Base-by-base conservation (phyloP, 2,888 invertebrate species). In the Drosophila kambysellisi region DNA sequence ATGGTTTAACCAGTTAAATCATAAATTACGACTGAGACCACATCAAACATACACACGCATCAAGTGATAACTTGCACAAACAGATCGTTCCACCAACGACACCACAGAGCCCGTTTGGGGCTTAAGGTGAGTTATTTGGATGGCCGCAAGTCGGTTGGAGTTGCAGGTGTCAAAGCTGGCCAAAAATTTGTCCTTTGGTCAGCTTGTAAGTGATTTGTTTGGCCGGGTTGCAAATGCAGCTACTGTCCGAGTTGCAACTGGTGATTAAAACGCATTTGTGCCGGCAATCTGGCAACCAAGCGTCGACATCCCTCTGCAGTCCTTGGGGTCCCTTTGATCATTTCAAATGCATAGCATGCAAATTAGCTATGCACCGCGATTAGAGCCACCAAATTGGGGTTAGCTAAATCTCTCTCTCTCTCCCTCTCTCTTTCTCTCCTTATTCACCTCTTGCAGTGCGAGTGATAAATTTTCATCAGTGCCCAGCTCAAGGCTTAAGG, bases 71-170 rank as follows among this genome's bases (percentile, higher is more conserved):
- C 67, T 25, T 46, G 2, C 15, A 29, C 39, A 39, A 56, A n/a
- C 37, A 57, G 52, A 70, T 65, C 72, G 80, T 80, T 80, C 84
- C 88, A 80, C 75, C 73, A 69, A 83, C 58, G 75, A 65, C 70
- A 52, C 64, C 66, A 25, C 58, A 35, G 57, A 17, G 48, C 29
- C 54, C 33, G 56, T 50, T 30, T 48, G 71, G 78, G 56, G 67
- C 67, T 79, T 82, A 85, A 74, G 63, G 71, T 89, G 88, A 89
- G 74, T 89, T 89, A 87, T 89, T 88, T 89, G 86, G 76, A 76
- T 70, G 74, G 75, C 70, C 82, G 77, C 69, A 46, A 51, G 56
- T 61, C 61, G 65, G 64, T 74, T 64, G 35, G 46, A 33, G 41
- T 51, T 60, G 35, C 70, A 59, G 66, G 63, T 70, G 71, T 70